Percentiles rank a stretch among this genome's conserved stretches.
Evolutionary conservation across 2,888 invertebrate species (phyloP).

Genomic region (Eilema caniola): DNA sequence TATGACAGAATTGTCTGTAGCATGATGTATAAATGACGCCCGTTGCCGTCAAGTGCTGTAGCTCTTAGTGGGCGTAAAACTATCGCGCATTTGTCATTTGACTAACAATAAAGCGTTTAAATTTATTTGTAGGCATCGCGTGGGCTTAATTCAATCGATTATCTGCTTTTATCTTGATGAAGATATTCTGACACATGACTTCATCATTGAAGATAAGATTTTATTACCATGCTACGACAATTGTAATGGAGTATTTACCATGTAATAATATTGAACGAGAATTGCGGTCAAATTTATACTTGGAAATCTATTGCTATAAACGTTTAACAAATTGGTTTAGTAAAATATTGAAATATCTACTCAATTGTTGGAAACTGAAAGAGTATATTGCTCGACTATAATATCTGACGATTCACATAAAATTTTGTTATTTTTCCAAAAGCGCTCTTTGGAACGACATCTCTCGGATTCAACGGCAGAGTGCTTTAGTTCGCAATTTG

Average conservation of each 20-base stretch:
- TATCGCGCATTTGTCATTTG: constrained; percentile 79
- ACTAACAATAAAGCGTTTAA: constrained; percentile 81
- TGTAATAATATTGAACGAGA: constrained; percentile 5
- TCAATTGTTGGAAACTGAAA: constrained; percentile 53
- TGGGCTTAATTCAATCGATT: constrained; percentile 73
- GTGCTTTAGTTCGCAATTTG: constrained; percentile 78
- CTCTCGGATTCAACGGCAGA: constrained; percentile 67
- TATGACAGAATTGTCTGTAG: constrained; percentile 65
- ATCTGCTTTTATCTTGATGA: constrained; percentile 67
- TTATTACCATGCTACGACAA: constrained; percentile 23
- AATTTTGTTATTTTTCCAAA: constrained; percentile 80
- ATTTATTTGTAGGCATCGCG: constrained; percentile 78
- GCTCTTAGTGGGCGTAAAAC: constrained; percentile 69
- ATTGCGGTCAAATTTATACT: background rate
- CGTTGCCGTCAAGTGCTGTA: constrained; percentile 41
- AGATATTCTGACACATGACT: constrained; percentile 63
- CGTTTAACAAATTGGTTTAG: constrained; percentile 31
- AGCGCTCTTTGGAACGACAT: constrained; percentile 66
- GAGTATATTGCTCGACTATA: constrained; percentile 62
- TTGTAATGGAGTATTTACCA: constrained; percentile 26
- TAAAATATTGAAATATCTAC: constrained; percentile 46
- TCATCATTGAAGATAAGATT: constrained; percentile 52
- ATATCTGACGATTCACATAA: constrained; percentile 71
- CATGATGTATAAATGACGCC: constrained; percentile 54
- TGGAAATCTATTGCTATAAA: constrained; percentile 7